Base-by-base conservation (phyloP, 2,797 vertebrate species). In the Enteromius fasciolatus region DNA sequence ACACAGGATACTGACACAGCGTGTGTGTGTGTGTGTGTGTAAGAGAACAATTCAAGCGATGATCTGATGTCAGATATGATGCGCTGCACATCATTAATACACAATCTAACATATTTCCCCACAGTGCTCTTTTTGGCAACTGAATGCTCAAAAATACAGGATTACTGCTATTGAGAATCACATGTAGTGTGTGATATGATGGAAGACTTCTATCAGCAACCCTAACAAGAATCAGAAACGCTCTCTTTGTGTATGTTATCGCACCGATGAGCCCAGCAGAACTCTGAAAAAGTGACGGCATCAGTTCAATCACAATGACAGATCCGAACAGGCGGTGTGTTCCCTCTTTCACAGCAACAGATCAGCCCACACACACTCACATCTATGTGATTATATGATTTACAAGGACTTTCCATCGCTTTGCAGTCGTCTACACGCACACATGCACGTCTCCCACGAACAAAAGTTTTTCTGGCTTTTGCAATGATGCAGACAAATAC, bases 241-340 rank as follows among this genome's bases (percentile, higher is more conserved):
- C 14, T 76, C 52, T 61, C 52, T n/a, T 12, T 59, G 78, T 59
- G 31, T 25, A 11, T 12, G 46, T 31, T 46, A 54, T 50, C 44
- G 36, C 50, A 28, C 23, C 33, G 15, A 69, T 57, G 61, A 63
- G 61, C 18, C 18, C 41, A 8, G 20, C 61, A 36, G 59, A 78
- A 33, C 61, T 50, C 61, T 0, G 18, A 33, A 33, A 36, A 46
- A 39, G 14, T 68, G 20, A 12, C 5, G 33, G 64, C 28, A 67
- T 36, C 66, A 57, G 20, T 79, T 23, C 64, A 69, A 57, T 57
- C 31, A 33, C 66, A 54, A 18, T 46, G 70, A 76, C 70, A 44
- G 61, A 79, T 57, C 59, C 18, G 7, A 79, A 57, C 33, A 54
- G 73, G 59, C 76, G n/a, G 76, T 41, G 44, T 50, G 66, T 83